Evolutionary conservation across 2,888 invertebrate species (phyloP).

Genomic region (Leucozona laternaria): DNA sequence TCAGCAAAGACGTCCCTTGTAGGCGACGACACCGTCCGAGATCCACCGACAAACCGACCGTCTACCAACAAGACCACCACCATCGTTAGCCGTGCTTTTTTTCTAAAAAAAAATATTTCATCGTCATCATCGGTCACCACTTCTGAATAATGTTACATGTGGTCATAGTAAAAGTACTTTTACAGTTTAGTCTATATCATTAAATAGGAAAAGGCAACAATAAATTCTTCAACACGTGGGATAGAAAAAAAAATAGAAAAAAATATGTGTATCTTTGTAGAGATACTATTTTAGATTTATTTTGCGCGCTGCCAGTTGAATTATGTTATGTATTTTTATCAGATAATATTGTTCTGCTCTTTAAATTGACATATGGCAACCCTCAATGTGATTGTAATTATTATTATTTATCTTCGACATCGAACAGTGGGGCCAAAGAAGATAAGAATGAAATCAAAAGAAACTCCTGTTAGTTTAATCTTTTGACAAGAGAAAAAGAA

Average conservation of each 20-base stretch:
- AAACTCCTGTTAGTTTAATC: no score
- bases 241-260: background rate
- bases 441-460: background rate
- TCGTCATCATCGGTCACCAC: slow-evolving; percentile 49
- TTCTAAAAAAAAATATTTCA: slow-evolving; percentile 14
- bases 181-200: background rate
- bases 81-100: slow-evolving; percentile 49
- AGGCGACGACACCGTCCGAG: slow-evolving; percentile 31
- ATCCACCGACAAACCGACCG: slow-evolving; percentile 6
- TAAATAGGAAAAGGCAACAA: slow-evolving; percentile 7
- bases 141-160: slow-evolving; percentile 32
- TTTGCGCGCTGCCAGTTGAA: slow-evolving; percentile 7
- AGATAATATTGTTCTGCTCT: slow-evolving; percentile 32
- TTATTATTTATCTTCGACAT: slow-evolving; percentile 12
- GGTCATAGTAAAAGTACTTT: slow-evolving; percentile 9
- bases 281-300: slow-evolving; percentile 45
- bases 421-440: slow-evolving; percentile 34
- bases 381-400: slow-evolving; percentile 44
- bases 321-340: slow-evolving; percentile 35
- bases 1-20: slow-evolving; percentile 31
- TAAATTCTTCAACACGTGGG: slow-evolving; percentile 17
- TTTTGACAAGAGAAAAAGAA: no score
- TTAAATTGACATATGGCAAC: slow-evolving; percentile 70
- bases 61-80: slow-evolving; percentile 32
- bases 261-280: slow-evolving; percentile 8